phyloP scores from a whole-genome alignment of 2,888 invertebrate genomes.

The Eupithecia inturbata region DNA sequence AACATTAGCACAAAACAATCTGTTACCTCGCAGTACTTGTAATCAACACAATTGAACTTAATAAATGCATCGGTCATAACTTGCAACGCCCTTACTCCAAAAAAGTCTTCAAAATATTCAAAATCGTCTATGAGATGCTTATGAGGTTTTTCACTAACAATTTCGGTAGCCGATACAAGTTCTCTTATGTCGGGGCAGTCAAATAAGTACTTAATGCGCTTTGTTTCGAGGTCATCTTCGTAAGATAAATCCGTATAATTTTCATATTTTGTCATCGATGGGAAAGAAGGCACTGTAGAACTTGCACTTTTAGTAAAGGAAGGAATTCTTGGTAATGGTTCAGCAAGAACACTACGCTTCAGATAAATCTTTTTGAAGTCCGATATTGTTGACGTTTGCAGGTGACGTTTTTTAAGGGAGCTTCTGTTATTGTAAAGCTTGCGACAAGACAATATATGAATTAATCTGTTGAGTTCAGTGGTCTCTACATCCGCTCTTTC shows the following conservation, averaged over 20 bases:
- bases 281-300: conserved; percentile 54
- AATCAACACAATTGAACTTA: conserved; percentile 74
- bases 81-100: conserved; percentile 64
- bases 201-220: conserved; percentile 64
- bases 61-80: conserved; percentile 68
- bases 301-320: conserved; percentile 49
- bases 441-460: conserved; percentile 72
- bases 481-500: conserved; percentile 71
- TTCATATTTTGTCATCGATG: conserved; percentile 61
- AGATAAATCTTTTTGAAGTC: conserved; percentile 74
- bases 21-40: conserved; percentile 77
- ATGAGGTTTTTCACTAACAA: conserved; percentile 62
- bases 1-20: conserved; percentile 75
- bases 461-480: conserved; percentile 65
- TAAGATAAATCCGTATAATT: conserved; percentile 48
- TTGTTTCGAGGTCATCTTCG: conserved; percentile 50
- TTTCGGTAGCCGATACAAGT: conserved; percentile 73
- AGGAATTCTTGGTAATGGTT: conserved; percentile 61
- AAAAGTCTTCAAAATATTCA: conserved; percentile 75
- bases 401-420: conserved; percentile 64
- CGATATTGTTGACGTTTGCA: conserved; percentile 56
- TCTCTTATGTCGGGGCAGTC: conserved; percentile 77
- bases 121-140: conserved; percentile 72
- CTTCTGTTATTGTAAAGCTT: conserved; percentile 75
- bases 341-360: conserved; percentile 71